Base-by-base conservation (phyloP, 1,140 invertebrate genomes). In the Aphaenogaster rudis region DNA sequence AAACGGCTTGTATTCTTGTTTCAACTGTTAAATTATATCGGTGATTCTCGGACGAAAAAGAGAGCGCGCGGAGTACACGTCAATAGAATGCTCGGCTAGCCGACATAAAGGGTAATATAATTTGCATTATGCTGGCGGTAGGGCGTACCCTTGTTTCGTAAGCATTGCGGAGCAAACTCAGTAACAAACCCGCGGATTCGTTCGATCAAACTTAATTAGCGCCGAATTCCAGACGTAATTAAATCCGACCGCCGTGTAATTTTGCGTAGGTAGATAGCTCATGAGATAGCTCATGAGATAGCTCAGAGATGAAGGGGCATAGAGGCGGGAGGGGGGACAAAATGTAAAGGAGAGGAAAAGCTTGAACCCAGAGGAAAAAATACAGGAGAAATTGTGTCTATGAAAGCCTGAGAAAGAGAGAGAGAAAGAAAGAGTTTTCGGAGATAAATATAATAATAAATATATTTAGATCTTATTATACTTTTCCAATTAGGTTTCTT, bases 131-230 rank as follows among this genome's bases (percentile, higher is more conserved):
- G 87, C 86, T 89, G 87, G 91, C 85, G 88, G 90, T 87, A 88
- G 89, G 81, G 67, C 74, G 84, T 93, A 94, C 92, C 91, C 93
- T 93, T 94, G 92, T 94, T 94, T 94, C 92, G 91, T 93, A 92
- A 92, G 92, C 91, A 94, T 94, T 92, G 90, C 91, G 91, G 91
- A 90, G 92, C 92, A 92, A 93, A 94, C 92, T 94, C 91, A 67
- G 92, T 91, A 94, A 94, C 94, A 93, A 93, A 94, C 93, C 92
- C 92, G 91, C 92, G 93, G 91, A 94, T 94, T 94, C 94, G 94
- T 95, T 95, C 94, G 94, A 95, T 95, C 94, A 94, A 94, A 94
- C 94, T 95, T 94, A 94, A 95, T 95, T 95, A 95, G 93, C 94
- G 93, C 92, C 91, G 90, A 94, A 95, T 95, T 95, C 94, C 94